phyloP scores from a whole-genome alignment of 2,888 invertebrate species.

The Nymphalis polychloros region DNA sequence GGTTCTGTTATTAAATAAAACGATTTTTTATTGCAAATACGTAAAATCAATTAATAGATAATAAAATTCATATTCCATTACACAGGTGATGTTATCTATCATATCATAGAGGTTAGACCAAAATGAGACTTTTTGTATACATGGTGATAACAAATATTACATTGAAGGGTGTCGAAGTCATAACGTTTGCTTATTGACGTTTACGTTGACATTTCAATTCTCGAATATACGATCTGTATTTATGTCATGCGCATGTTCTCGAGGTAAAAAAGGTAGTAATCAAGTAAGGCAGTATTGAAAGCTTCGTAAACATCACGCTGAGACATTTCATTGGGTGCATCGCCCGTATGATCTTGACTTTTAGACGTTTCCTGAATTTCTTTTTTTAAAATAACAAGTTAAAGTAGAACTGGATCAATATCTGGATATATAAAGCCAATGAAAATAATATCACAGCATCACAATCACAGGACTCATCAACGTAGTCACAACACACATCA shows the following conservation, averaged over 20 bases:
- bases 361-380: slow-evolving; percentile 73
- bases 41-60: no score
- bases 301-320: slow-evolving; percentile 31
- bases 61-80: no score
- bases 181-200: not conserved
- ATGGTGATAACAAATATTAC: no score
- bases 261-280: slow-evolving; percentile 26
- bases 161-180: no score
- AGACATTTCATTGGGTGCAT: slow-evolving; percentile 58
- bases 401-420: slow-evolving; percentile 60
- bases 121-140: no score
- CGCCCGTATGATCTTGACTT: slow-evolving; percentile 71
- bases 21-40: no score
- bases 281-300: slow-evolving; percentile 24
- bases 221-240: slow-evolving; percentile 13
- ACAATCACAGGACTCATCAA: slow-evolving; percentile 55
- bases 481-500: slow-evolving; percentile 61
- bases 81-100: no score
- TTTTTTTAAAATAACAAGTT: slow-evolving; percentile 50
- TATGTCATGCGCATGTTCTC: slow-evolving; percentile 10
- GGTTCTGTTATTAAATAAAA: no score
- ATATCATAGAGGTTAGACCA: no score
- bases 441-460: slow-evolving; percentile 49
- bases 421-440: slow-evolving; percentile 58
- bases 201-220: not conserved